phyloP scores from a whole-genome alignment of 1,140 invertebrate species.

The Drosophila neocordata region DNA sequence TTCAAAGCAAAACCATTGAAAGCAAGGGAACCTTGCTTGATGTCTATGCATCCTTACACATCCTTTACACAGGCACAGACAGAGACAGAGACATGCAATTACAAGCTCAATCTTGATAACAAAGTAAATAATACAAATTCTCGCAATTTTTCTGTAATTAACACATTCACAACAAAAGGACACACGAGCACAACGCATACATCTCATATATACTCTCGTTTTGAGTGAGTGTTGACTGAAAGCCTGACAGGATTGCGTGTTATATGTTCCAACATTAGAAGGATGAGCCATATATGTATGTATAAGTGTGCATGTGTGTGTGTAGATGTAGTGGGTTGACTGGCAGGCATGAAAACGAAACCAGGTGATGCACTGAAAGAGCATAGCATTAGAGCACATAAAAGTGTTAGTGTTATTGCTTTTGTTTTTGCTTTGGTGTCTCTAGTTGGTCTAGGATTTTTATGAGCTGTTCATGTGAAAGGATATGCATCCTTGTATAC shows the following conservation, averaged over 20 bases:
- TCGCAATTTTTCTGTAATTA: constrained; percentile 79
- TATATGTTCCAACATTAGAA: not conserved
- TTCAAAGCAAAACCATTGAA: constrained; percentile 24
- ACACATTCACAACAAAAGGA: constrained; percentile 62
- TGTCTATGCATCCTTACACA: constrained; percentile 14
- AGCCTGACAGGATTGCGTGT: constrained; percentile 61
- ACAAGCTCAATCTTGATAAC: constrained; percentile 64
- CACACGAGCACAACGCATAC: constrained; percentile 19
- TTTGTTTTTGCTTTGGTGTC: constrained; percentile 23
- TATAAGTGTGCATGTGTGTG: not conserved
- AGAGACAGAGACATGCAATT: constrained; percentile 32
- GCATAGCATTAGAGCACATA: constrained; percentile 30
- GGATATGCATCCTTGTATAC: constrained; percentile 60
- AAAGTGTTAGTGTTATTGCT: constrained; percentile 26
- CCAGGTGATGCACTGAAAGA: constrained; percentile 11
- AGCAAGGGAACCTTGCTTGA: constrained; percentile 10
- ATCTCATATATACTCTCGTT: constrained; percentile 41
- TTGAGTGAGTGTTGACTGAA: constrained; percentile 58
- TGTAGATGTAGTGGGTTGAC: constrained; percentile 17
- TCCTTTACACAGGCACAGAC: constrained; percentile 16
- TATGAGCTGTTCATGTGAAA: constrained; percentile 66
- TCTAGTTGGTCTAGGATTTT: constrained; percentile 52
- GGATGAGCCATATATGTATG: not conserved
- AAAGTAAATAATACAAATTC: constrained; percentile 79
- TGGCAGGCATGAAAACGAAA: constrained; percentile 56